These are phyloP conservation scores for Agapostemon virescens DNA, from an alignment of 2,888 invertebrate genomes.

Conservation along the genomic window DNA sequence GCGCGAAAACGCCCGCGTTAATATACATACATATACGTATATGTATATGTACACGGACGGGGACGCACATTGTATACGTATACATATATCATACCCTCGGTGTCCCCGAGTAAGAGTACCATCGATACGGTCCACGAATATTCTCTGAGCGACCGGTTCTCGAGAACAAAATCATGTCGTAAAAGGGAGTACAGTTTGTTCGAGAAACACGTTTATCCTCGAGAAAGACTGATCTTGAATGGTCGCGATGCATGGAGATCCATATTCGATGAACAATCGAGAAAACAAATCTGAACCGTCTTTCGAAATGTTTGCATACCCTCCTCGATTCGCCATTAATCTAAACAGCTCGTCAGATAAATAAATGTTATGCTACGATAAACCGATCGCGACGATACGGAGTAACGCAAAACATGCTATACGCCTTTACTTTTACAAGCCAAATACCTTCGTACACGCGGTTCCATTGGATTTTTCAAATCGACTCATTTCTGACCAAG, in stretches of 20 bases:
- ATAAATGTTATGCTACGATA: conserved; percentile 2
- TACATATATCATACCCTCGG: conserved; percentile 4
- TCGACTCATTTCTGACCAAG: background rate
- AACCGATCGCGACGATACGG: background rate
- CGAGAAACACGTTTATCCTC: background rate
- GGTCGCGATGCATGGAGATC: background rate
- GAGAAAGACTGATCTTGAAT: background rate
- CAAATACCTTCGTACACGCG: background rate
- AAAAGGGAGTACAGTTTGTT: background rate
- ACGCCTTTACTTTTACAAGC: background rate
- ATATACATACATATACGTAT: conserved; percentile 27
- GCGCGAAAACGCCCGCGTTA: conserved; percentile 1
- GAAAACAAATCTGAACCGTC: background rate
- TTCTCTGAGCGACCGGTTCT: background rate
- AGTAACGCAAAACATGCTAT: background rate
- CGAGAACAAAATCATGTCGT: background rate
- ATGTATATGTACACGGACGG: conserved; percentile 14
- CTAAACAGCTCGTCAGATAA: background rate
- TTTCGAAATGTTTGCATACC: background rate
- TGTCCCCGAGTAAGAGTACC: background rate
- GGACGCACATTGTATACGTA: background rate
- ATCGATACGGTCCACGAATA: background rate
- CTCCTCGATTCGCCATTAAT: conserved; percentile 8
- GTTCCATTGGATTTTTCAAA: background rate
- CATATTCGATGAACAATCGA: background rate